Percentiles rank a stretch among this genome's conserved stretches.
Conservation (phyloP, 2,797 vertebrate species). For the Pangasius djambal region DNA sequence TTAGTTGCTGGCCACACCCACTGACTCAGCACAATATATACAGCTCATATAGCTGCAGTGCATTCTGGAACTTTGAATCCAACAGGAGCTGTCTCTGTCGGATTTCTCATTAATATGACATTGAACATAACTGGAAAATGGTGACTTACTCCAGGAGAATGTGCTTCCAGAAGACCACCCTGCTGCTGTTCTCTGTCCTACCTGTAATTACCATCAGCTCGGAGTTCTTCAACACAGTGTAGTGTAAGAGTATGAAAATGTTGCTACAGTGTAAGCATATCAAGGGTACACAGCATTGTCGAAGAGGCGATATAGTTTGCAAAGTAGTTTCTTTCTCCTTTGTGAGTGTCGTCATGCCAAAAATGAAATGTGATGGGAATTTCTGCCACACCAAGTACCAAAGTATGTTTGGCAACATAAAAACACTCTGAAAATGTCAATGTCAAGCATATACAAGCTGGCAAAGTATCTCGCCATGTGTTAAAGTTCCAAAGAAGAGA, state of each 20-base stretch:
- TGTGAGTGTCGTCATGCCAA: not conserved
- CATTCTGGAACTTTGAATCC: not conserved
- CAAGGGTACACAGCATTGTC: not conserved
- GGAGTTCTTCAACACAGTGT: not conserved
- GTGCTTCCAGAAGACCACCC: not conserved
- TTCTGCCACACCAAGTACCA: not conserved
- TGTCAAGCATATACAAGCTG: not conserved
- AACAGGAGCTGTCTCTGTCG: no score
- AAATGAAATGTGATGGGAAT: not conserved
- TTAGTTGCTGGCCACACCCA: not conserved
- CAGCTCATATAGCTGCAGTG: not conserved
- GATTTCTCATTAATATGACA: not conserved
- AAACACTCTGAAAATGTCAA: not conserved
- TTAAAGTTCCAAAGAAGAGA: not conserved
- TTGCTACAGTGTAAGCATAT: not conserved
- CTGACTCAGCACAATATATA: not conserved
- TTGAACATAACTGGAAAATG: not conserved
- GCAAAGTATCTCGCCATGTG: not conserved
- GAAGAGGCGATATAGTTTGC: not conserved
- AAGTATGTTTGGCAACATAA: not conserved
- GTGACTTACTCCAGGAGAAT: not conserved
- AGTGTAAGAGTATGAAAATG: not conserved
- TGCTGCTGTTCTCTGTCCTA: not conserved
- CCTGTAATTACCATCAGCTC: not conserved
- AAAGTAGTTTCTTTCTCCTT: not conserved